Evolutionary conservation across 2,797 vertebrate species (phyloP), one percentile per base, ranked within the genome.

Genomic region (Pterois miles): DNA sequence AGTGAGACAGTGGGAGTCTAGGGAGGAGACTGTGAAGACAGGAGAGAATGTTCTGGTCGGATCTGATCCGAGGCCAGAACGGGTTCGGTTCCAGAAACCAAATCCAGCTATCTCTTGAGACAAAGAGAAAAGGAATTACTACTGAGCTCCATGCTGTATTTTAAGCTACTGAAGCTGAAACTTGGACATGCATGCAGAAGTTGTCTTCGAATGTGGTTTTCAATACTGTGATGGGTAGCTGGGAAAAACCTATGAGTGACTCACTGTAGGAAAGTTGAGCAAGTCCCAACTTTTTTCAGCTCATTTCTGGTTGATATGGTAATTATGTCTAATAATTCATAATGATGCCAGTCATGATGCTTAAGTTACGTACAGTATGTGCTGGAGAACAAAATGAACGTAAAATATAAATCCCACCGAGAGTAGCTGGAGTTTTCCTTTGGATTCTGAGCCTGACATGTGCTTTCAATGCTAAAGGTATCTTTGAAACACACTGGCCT

Each of bases 391-490:
- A 68, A 79, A 80, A 54, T 3, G 38, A 31, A 65, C 6, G 4
- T 18, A 11, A 10, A 56, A 78, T 76, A 78, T 69, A 54, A 79
- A 81, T 66, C 46, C 33, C n/a, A 8, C n/a, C 65, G 38, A 52
- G 62, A 82, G 62, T 65, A 74, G 70, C 20, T 73, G 27, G 11
- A 70, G 34, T 65, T 34, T 23, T 16, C 22, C 23, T 73, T 53
- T 71, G 38, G 71, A 74, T 65, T 67, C 57, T 46, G n/a, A 68
- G 20, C 46, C 52, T 38, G 38, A 89, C 87, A 89, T 88, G 53
- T 92, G 78, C 79, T 91, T 88, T 81, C 60, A 91, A 74, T 91
- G 74, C 64, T 63, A 65, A 82, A 20, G 5, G 34, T 67, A 62
- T 80, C 84, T 81, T 73, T 76, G 65, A 84, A 89, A 78, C 68